These are phyloP conservation scores for Dastarcus helophoroides DNA, from an alignment of 2,888 invertebrate species.

Conservation along the genomic window DNA sequence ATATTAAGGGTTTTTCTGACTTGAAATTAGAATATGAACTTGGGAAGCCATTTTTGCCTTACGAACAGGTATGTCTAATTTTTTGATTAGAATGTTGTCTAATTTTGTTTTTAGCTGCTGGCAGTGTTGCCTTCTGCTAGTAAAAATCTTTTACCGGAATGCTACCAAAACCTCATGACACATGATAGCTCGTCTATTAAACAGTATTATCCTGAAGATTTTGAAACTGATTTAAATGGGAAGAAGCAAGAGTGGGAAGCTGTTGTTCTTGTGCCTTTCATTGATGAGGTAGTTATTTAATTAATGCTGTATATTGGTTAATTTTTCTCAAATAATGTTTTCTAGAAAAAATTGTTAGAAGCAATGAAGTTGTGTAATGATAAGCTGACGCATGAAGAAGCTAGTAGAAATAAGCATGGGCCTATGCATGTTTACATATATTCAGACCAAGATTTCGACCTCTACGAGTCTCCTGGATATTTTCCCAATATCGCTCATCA, in stretches of 20 bases:
- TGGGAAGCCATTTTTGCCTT: constrained; percentile 83
- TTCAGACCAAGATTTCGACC: constrained; percentile 47
- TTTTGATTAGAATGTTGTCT: constrained; percentile 7
- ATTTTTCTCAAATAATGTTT: constrained; percentile 12
- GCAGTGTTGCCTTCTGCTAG: constrained; percentile 85
- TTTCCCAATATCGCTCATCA: constrained; percentile 49
- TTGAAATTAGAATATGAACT: constrained; percentile 67
- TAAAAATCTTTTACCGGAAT: constrained; percentile 60
- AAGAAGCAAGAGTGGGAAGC: constrained; percentile 96
- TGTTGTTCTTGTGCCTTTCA: constrained; percentile 85
- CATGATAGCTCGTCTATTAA: constrained; percentile 68
- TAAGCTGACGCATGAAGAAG: constrained; percentile 58
- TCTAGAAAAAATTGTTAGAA: constrained; percentile 50
- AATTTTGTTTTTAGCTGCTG: constrained; percentile 46
- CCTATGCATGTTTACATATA: constrained; percentile 75
- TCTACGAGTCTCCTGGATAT: constrained; percentile 45
- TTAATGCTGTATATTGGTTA: no score
- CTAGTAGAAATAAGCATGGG: constrained; percentile 68
- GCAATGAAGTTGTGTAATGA: constrained; percentile 64
- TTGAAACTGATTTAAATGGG: constrained; percentile 90
- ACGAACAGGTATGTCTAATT: constrained; percentile 64
- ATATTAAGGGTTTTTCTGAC: constrained; percentile 67
- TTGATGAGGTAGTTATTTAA: constrained; percentile 68
- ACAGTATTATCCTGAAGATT: constrained; percentile 83
- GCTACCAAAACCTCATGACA: constrained; percentile 71